Evolutionary conservation across 2,113 vertebrate species (phyloP), one percentile per base, ranked within the genome.

Genomic region (Hylia prasina): DNA sequence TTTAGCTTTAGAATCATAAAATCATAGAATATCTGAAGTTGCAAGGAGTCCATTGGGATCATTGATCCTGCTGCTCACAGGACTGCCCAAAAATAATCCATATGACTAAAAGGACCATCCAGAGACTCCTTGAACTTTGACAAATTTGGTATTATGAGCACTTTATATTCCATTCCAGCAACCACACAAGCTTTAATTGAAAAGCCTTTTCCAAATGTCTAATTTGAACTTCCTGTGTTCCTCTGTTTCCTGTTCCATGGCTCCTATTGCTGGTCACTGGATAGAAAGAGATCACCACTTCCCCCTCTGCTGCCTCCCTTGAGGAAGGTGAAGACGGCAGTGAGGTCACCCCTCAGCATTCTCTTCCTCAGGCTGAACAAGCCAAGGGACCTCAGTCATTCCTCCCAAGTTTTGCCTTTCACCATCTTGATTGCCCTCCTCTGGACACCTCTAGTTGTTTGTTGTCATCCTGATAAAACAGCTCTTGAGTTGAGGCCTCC

Each of bases 401-500:
- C 16, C 16, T 53, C 15, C 13, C 2, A 51, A 44, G 11, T 39
- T 20, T 45, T 45, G 28, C 28, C 23, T 82, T 45, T 89, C 45
- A 53, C 19, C 7, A 25, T 18, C 7, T n/a, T 60, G 28, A 45
- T 65, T 11, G 20, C 5, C 3, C 6, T 75, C 11, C 45, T 60
- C 45, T 60, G 53, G 28, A 39, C 20, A 30, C 4, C 16, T n/a
- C 6, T 3, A 20, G 11, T 11, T n/a, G 4, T 60, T 51, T 45
- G 10, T 15, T 45, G 9, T 44, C 9, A 5, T 79, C 30, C 13
- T 64, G 9, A 15, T 42, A 35, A 48, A 64, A 31, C 17, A 48
- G 9, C 42, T 12, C 17, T 64, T 0, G 0, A 64, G 17, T 5
- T 71, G 48, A 56, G 57, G 30, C 30, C 30, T 0, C 0, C 9